phyloP scores from a whole-genome alignment of 2,888 invertebrate species.

The Endomychus coccineus region DNA sequence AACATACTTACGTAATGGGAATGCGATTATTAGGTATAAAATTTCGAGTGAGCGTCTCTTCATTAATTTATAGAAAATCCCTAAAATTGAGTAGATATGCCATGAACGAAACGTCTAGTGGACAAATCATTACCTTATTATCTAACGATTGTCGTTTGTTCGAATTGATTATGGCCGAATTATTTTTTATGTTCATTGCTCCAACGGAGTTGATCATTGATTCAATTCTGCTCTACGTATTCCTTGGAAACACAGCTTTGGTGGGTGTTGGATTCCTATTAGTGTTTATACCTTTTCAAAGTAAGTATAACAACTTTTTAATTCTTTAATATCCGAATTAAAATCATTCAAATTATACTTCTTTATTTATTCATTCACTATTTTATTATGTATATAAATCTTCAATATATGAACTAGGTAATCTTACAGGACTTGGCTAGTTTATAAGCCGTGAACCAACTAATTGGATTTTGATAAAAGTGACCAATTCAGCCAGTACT shows the following conservation, averaged over 20 bases:
- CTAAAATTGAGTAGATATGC: constrained; percentile 65
- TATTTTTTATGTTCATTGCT: constrained; percentile 70
- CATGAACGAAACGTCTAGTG: constrained; percentile 72
- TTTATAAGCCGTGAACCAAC: no score
- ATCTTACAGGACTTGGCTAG: no score
- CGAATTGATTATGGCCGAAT: constrained; percentile 66
- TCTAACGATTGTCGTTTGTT: constrained; percentile 81
- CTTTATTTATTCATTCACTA: no score
- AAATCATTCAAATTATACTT: no score
- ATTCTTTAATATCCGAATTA: no score
- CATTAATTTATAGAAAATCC: constrained; percentile 71
- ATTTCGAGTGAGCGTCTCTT: constrained; percentile 74
- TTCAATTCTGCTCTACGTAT: constrained; percentile 55
- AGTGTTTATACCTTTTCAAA: constrained; percentile 40
- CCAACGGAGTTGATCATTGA: constrained; percentile 67
- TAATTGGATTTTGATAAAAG: no score
- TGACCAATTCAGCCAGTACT: no score
- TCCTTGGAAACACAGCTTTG: constrained; percentile 46
- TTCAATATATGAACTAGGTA: no score
- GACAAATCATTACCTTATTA: constrained; percentile 42
- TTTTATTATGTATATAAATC: no score
- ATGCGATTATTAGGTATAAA: constrained; percentile 73
- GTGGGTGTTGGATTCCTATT: constrained; percentile 47
- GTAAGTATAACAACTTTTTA: constrained; percentile 31
- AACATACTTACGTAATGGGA: constrained; percentile 80